Evolutionary conservation across 2,113 vertebrate species (phyloP), one percentile per base, ranked within the genome.

Genomic region (Microcebus jonahi): DNA sequence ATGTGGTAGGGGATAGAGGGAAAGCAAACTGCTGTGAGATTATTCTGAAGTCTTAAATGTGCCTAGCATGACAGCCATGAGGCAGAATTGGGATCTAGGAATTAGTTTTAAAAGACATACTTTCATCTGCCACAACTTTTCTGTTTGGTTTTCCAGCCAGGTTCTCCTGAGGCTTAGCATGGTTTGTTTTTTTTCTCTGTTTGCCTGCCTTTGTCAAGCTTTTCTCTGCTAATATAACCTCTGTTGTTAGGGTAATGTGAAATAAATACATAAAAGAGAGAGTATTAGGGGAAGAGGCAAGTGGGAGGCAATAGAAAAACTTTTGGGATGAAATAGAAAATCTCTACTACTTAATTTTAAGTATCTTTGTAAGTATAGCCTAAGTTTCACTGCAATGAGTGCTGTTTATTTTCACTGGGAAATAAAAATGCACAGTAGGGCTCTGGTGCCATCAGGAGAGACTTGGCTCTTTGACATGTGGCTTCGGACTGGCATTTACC

Each of bases 111-210:
- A 81, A 59, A 79, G 61, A 59, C 8, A 31, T 3, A 17, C 39
- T 93, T 96, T 91, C 5, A 76, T 59, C 48, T 50, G 85, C n/a
- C 29, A 68, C 15, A 67, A 0, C 9, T 91, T 80, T 71, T 75
- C 48, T 81, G 0, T 92, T 17, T 90, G 50, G 31, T 36, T 92
- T 90, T 45, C n/a, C 34, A 83, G 55, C 45, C 39, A 75, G 17
- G 11, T 95, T 95, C 92, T 53, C 81, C 34, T 87, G 68, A 94
- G n/a, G 57, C 73, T 92, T 73, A 45, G 18, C n/a, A 13, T 85
- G 36, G 21, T 63, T 88, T 94, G 12, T 71, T 97, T 94, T 91
- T 71, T 97, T 94, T 91, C 25, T 65, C 68, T 88, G 59, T 88
- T 31, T 71, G 8, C 25, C 55, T 86, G 53, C 15, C 50, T 63